These are phyloP conservation scores for Mesaphorura yosii DNA, from an alignment of 1,140 invertebrate genomes.

Conservation along the genomic window DNA sequence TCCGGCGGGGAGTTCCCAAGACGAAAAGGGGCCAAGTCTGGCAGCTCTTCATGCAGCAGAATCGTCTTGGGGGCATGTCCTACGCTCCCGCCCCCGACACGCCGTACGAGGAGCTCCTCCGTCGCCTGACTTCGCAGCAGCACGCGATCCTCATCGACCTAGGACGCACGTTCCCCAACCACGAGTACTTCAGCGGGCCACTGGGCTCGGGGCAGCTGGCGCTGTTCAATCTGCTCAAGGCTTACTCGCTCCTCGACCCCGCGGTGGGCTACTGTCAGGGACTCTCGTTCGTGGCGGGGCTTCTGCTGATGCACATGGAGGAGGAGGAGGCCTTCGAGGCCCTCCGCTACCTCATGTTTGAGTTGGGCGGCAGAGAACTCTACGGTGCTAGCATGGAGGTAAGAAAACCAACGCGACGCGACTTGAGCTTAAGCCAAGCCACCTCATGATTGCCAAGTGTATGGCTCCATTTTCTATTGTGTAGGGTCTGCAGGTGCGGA, in stretches of 20 bases:
- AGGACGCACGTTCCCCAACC: conserved; percentile 85
- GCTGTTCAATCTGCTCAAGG: conserved; percentile 88
- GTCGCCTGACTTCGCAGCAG: conserved; percentile 82
- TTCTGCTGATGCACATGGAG: conserved; percentile 82
- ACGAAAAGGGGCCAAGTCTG: conserved; percentile 79
- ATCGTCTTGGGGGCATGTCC: neutral
- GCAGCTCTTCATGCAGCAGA: conserved; percentile 49
- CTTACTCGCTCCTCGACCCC: conserved; percentile 84
- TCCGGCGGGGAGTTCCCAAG: conserved; percentile 63
- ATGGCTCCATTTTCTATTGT: too few relatives aligned
- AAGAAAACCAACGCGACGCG: too few relatives aligned
- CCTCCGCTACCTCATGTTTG: conserved; percentile 80
- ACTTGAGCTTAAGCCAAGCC: too few relatives aligned
- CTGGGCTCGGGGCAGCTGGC: conserved; percentile 81
- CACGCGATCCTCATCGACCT: conserved; percentile 88
- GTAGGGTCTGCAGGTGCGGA: conserved; percentile 48
- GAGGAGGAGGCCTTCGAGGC: conserved; percentile 79
- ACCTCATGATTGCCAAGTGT: conserved; percentile 1
- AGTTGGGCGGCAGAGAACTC: conserved; percentile 68
- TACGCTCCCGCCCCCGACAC: conserved; percentile 39
- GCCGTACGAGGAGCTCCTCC: conserved; percentile 66
- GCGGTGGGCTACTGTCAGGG: conserved; percentile 95
- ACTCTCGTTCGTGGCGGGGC: conserved; percentile 85
- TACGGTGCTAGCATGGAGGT: conserved; percentile 92
- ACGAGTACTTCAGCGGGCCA: conserved; percentile 77